Percentiles rank a stretch among this genome's conserved stretches.
Evolutionary conservation across 1,140 invertebrate genomes (phyloP).

Genomic region (Mercenaria mercenaria): DNA sequence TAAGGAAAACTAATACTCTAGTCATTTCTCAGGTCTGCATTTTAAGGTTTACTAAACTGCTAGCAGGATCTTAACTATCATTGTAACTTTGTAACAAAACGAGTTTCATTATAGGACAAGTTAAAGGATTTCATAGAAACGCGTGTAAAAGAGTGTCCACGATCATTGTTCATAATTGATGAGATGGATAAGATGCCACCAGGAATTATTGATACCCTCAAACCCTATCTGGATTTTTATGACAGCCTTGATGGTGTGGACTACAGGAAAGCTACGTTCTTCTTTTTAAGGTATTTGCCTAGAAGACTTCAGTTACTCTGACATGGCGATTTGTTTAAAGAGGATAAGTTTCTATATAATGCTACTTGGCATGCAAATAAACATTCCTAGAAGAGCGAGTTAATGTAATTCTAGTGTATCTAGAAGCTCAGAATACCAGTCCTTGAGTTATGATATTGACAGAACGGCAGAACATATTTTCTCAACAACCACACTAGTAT

Average conservation of each 20-base stretch:
- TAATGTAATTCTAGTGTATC: background rate
- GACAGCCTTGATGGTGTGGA: constrained; percentile 87
- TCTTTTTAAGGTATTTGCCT: constrained; percentile 93
- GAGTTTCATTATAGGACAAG: constrained; percentile 86
- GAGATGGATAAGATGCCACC: constrained; percentile 98
- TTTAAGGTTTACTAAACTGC: no score
- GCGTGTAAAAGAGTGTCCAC: constrained; percentile 90
- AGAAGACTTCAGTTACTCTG: background rate
- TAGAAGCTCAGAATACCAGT: no score
- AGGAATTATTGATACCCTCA: constrained; percentile 93
- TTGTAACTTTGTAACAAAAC: no score
- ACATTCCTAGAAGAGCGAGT: background rate
- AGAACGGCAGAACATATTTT: no score
- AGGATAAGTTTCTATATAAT: background rate
- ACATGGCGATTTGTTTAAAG: background rate
- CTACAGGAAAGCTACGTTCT: constrained; percentile 92
- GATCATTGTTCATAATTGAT: constrained; percentile 97
- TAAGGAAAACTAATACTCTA: no score
- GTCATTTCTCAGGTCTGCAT: no score
- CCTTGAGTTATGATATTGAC: no score
- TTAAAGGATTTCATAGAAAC: constrained; percentile 88
- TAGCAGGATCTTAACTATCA: no score
- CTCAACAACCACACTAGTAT: no score
- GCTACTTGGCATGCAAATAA: background rate
- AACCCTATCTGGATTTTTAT: constrained; percentile 96